Evolutionary conservation across 2,797 vertebrate genomes (phyloP).

Genomic region (Neosilurus mollespiculum): DNA sequence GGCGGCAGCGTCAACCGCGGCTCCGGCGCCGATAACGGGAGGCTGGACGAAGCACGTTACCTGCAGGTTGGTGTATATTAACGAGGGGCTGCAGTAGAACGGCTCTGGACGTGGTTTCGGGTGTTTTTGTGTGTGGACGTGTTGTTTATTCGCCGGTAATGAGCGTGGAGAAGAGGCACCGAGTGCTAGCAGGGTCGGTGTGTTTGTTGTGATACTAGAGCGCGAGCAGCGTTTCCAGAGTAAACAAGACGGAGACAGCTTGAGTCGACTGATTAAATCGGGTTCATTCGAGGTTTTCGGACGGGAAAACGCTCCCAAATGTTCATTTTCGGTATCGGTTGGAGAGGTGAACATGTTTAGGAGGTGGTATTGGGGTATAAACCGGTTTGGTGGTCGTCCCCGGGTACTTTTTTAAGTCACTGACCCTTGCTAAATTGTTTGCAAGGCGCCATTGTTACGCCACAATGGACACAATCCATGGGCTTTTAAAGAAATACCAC

Average conservation of each 20-base stretch:
- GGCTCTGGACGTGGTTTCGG: background rate
- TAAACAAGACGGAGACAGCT: background rate
- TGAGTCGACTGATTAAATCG: background rate
- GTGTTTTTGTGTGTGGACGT: background rate
- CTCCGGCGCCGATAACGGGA: conserved; percentile 69
- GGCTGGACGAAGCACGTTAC: conserved; percentile 95
- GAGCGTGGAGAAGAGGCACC: conserved; percentile 11
- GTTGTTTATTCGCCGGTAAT: conserved; percentile 32
- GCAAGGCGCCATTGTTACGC: conserved; percentile 13
- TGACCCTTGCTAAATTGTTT: conserved; percentile 13
- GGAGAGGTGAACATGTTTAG: background rate
- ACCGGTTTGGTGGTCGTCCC: background rate
- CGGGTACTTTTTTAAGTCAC: background rate
- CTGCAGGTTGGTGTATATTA: conserved; percentile 80
- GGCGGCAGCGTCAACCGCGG: conserved; percentile 78
- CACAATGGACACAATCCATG: background rate
- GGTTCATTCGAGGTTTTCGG: background rate
- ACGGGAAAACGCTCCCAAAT: background rate
- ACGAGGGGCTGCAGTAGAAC: too few relatives aligned
- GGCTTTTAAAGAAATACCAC: background rate
- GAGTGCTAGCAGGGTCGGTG: background rate
- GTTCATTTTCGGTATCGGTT: background rate
- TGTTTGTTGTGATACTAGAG: conserved; percentile 42
- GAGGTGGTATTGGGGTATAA: background rate
- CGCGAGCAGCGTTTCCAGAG: background rate